Evolutionary conservation across 2,797 vertebrate species (phyloP).

Genomic region (Microtus agrestis): DNA sequence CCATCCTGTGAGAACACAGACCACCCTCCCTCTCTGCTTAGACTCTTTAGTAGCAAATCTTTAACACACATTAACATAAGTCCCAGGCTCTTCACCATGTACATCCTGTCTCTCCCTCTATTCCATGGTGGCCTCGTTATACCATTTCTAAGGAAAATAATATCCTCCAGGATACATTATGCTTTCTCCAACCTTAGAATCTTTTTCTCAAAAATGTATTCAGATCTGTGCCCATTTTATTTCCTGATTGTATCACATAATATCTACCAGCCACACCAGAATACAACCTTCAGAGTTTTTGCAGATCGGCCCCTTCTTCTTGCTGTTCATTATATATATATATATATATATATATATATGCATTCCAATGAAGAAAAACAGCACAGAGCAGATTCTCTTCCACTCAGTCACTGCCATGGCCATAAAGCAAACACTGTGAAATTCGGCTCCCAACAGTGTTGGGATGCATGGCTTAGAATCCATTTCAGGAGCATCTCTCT

Average conservation of each 20-base stretch:
- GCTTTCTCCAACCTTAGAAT: neutral
- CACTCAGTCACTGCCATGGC: neutral
- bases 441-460: neutral
- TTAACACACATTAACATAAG: neutral
- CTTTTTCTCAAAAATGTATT: neutral
- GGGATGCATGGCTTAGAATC: neutral
- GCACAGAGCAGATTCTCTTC: neutral
- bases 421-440: neutral
- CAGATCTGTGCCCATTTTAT: neutral
- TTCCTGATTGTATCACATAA: constrained; percentile 47
- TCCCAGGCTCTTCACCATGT: neutral
- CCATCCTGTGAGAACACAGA: neutral
- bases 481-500: neutral
- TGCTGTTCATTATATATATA: neutral
- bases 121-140: neutral
- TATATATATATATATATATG: neutral
- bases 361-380: constrained; percentile 1
- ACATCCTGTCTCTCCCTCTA: neutral
- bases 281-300: neutral
- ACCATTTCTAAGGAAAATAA: constrained; percentile 13
- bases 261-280: neutral
- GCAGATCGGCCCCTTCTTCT: neutral
- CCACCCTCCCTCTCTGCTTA: neutral
- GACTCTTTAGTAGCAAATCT: neutral
- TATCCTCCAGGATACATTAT: neutral